These are phyloP conservation scores for Cavia aperea DNA, from an alignment of 2,113 vertebrate species.

Conservation along the genomic window DNA sequence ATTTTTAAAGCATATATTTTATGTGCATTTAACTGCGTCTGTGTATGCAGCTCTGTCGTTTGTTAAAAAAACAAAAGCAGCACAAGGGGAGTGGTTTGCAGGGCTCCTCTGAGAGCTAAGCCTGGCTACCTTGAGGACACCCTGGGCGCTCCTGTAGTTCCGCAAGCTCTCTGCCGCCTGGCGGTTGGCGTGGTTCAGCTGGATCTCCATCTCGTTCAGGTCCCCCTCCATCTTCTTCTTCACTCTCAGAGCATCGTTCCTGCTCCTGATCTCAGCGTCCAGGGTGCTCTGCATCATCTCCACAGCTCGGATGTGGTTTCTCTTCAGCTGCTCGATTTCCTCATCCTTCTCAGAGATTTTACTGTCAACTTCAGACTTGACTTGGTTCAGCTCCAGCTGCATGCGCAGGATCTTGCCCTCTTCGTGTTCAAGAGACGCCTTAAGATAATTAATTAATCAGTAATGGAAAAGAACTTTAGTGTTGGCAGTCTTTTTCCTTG, in stretches of 20 bases:
- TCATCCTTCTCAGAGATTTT: constrained; percentile 80
- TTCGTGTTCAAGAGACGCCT: constrained; percentile 78
- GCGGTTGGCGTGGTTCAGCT: constrained; percentile 82
- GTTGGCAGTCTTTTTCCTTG: background rate
- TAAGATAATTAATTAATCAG: background rate
- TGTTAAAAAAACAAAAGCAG: background rate
- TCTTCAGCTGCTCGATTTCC: constrained; percentile 80
- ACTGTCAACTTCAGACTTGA: constrained; percentile 78
- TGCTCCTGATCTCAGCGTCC: constrained; percentile 78
- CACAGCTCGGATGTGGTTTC: constrained; percentile 71
- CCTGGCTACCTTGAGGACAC: constrained; percentile 74
- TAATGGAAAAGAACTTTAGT: constrained; percentile 19
- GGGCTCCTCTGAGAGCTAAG: background rate
- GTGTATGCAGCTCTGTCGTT: background rate
- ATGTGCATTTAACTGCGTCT: background rate
- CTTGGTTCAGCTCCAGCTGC: constrained; percentile 78
- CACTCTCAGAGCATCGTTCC: constrained; percentile 80
- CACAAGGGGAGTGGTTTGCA: background rate
- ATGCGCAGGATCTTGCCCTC: constrained; percentile 78
- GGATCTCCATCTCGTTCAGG: constrained; percentile 78
- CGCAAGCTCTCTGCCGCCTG: constrained; percentile 78
- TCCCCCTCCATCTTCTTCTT: constrained; percentile 84
- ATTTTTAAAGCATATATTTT: background rate
- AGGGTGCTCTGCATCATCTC: constrained; percentile 80
- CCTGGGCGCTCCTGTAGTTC: constrained; percentile 78